phyloP scores from a whole-genome alignment of 1,140 invertebrate species.

The Tribolium madens region DNA sequence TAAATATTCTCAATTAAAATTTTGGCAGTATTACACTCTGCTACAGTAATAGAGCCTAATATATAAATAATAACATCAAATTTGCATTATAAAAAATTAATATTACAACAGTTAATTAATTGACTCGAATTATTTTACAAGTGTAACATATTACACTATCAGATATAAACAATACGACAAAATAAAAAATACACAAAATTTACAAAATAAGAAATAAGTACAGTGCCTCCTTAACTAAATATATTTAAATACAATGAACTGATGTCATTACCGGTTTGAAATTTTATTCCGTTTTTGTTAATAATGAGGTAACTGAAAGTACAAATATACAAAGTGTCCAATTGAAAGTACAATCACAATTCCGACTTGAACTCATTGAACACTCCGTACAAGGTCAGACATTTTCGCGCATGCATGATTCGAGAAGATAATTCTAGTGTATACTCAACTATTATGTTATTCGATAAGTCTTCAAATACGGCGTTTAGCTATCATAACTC shows the following conservation, averaged over 20 bases:
- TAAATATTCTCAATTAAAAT: slow-evolving; percentile 32
- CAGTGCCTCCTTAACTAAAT: slow-evolving; percentile 22
- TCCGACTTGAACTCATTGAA: not conserved
- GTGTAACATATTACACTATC: slow-evolving; percentile 45
- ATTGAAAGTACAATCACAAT: not conserved
- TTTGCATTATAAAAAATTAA: slow-evolving; percentile 44
- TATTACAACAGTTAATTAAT: slow-evolving; percentile 55
- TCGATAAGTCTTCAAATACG: slow-evolving; percentile 21
- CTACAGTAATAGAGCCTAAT: slow-evolving; percentile 5
- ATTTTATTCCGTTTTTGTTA: slow-evolving; percentile 25
- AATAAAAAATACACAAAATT: slow-evolving; percentile 56
- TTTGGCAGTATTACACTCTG: slow-evolving; percentile 18
- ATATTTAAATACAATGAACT: slow-evolving; percentile 24
- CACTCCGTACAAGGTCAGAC: slow-evolving; percentile 12
- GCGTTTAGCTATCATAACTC: slow-evolving; percentile 72
- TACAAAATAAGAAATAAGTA: slow-evolving; percentile 55
- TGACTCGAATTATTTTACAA: slow-evolving; percentile 58
- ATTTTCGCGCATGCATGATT: slow-evolving; percentile 24
- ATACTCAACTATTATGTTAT: slow-evolving; percentile 11
- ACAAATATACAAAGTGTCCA: slow-evolving; percentile 19
- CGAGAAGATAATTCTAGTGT: slow-evolving; percentile 5
- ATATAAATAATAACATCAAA: slow-evolving; percentile 38
- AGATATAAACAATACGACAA: slow-evolving; percentile 49
- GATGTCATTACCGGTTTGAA: slow-evolving; percentile 9
- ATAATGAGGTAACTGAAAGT: slow-evolving; percentile 33